Percentiles rank a stretch among this genome's conserved stretches.
These are phyloP conservation scores for Sebastes taczanowskii DNA, from an alignment of 2,797 vertebrate species.

Conservation along the genomic window DNA sequence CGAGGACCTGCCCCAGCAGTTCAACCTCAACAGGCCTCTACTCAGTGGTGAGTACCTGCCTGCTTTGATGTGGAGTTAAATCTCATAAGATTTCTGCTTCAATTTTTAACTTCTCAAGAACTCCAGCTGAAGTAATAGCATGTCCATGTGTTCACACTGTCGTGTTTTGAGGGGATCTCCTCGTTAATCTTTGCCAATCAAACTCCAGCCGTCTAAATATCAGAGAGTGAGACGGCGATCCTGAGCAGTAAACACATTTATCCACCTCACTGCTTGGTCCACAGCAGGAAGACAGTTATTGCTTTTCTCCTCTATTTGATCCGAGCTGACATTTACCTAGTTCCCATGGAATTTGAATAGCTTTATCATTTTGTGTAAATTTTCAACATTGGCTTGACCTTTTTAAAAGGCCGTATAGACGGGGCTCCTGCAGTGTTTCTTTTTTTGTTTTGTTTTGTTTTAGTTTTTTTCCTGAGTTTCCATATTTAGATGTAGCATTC, in stretches of 20 bases:
- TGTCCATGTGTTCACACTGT: background rate
- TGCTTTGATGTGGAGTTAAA: background rate
- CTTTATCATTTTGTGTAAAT: conserved; percentile 56
- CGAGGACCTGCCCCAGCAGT: conserved; percentile 91
- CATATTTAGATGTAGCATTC: conserved; percentile 45
- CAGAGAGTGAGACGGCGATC: conserved; percentile 24
- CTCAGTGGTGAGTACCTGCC: conserved; percentile 88
- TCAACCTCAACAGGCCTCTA: conserved; percentile 93
- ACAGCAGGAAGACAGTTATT: conserved; percentile 29
- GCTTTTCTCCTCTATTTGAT: conserved; percentile 49
- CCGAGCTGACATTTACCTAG: conserved; percentile 70
- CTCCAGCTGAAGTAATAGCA: background rate
- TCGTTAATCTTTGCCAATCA: conserved; percentile 15
- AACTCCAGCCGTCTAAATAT: conserved; percentile 48
- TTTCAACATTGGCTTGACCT: conserved; percentile 48
- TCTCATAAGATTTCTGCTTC: background rate
- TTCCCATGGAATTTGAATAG: conserved; percentile 62
- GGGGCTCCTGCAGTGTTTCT: background rate
- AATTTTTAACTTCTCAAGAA: background rate
- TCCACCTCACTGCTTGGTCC: conserved; percentile 13
- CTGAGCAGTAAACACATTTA: conserved; percentile 30
- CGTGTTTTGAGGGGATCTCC: background rate
- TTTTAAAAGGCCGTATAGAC: conserved; percentile 53
- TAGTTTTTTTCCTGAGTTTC: background rate
- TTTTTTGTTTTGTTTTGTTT: background rate